These are phyloP conservation scores for Folsomia manolachei DNA, from an alignment of 2,888 invertebrate species.

Conservation along the genomic window DNA sequence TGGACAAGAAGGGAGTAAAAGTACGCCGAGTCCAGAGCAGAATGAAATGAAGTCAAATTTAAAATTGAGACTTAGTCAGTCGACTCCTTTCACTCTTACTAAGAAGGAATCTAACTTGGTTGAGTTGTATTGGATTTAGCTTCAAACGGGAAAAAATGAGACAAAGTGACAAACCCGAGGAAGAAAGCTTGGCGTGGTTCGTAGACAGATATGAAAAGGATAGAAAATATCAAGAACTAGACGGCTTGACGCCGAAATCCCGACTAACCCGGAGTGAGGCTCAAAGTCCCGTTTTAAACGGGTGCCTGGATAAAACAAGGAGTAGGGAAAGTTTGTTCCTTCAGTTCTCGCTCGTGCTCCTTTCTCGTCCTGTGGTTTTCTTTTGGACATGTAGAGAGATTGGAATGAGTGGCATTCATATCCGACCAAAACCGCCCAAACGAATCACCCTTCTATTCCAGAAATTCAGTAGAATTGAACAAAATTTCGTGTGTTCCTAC, in stretches of 20 bases:
- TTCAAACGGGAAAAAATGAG: background rate
- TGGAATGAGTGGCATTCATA: background rate
- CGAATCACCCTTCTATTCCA: background rate
- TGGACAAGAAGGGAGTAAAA: background rate
- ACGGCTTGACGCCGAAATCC: constrained; percentile 7
- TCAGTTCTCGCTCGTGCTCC: background rate
- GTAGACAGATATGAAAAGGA: no score
- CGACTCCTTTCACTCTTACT: no score
- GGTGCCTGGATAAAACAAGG: background rate
- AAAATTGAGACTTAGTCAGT: background rate
- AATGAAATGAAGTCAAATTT: background rate
- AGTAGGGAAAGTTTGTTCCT: background rate
- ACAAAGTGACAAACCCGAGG: background rate
- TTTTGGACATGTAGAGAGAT: background rate
- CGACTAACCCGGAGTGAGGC: background rate
- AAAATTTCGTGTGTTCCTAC: background rate
- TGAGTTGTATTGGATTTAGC: background rate
- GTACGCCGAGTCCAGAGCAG: no score
- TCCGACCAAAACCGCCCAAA: background rate
- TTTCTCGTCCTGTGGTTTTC: background rate
- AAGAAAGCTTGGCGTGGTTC: no score
- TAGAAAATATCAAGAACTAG: background rate
- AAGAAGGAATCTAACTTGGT: no score
- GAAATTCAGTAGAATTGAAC: background rate
- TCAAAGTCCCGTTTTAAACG: background rate